phyloP scores from a whole-genome alignment of 2,888 invertebrate genomes.

The Antitype chi region DNA sequence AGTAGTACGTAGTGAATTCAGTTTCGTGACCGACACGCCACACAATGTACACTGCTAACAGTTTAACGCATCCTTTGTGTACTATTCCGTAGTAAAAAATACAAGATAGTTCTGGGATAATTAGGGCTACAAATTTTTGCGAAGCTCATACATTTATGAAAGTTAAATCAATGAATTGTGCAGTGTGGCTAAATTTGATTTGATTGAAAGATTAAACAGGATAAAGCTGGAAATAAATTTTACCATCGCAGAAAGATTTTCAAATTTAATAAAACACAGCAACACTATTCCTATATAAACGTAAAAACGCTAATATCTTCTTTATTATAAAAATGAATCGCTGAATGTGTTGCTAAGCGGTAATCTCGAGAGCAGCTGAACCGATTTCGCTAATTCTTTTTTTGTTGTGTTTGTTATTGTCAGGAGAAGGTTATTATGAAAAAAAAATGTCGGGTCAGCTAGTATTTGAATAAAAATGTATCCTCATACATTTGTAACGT shows the following conservation, averaged over 20 bases:
- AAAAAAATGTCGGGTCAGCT: too few species aligned
- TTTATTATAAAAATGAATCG: too few species aligned
- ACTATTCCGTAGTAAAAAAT: slow-evolving; percentile 23
- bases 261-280: not conserved
- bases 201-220: not conserved
- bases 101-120: slow-evolving; percentile 2
- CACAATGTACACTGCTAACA: slow-evolving; percentile 13
- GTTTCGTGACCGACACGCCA: not conserved
- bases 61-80: slow-evolving; percentile 23
- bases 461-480: slow-evolving; percentile 25
- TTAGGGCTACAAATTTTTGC: not conserved
- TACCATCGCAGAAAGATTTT: not conserved
- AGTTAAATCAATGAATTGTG: too few species aligned
- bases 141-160: not conserved
- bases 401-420: too few species aligned
- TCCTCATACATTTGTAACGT: slow-evolving; percentile 18
- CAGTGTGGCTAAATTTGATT: not conserved
- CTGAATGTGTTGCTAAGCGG: too few species aligned
- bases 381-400: too few species aligned
- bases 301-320: slow-evolving; percentile 4
- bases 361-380: too few species aligned
- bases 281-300: not conserved
- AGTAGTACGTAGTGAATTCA: not conserved
- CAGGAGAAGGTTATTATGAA: too few species aligned
- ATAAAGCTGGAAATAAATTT: not conserved